Base-by-base conservation (phyloP, 2,888 invertebrate genomes). In the Lepidonotus clava region DNA sequence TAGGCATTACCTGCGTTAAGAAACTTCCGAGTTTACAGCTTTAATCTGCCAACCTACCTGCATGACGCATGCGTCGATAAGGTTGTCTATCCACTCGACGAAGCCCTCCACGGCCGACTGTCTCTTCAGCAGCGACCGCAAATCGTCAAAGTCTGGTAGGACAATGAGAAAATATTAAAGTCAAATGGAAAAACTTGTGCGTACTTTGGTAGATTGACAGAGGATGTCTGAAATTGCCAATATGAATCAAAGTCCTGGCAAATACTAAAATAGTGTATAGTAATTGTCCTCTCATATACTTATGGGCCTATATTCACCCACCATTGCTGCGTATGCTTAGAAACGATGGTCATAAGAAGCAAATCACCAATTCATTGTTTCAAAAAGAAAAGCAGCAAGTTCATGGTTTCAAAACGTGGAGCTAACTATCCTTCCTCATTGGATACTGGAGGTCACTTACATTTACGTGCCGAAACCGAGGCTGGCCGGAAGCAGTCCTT, bases 51-150 rank as follows among this genome's bases (percentile, higher is more conserved):
- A n/a, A 18, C 61, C 8, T 38, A 84, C 84, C 61, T 84, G 18
- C 8, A 84, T 5, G 0, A 84, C 67, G 36, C 67, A 24, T 40
- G 24, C 38, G 34, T 84, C 84, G 24, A 84, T 41, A n/a, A 84
- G 14, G 67, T 67, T 66, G 51, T 84, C 84, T 8, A 66, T 38
- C 84, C 84, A 84, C 21, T 84, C 84, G 11, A 61, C 67, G 66
- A 66, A 84, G 1, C 28, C 1, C 24, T 84, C 84, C 18, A 84
- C 28, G 14, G 84, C 6, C 8, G 84, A 8, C 66, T 84, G 84
- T 18, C 67, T 84, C 67, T 38, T 66, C 21, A 84, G 28, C 14
- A 84, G 34, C 4, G n/a, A 24, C 41, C 38, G 18, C 8, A 84
- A 66, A 4, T 84, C 84, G 21, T 24, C 67, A 67, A 84, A 66